Percentiles rank a stretch among this genome's conserved stretches.
Conservation (phyloP, 2,113 vertebrate species). For the Todiramphus chloris region DNA sequence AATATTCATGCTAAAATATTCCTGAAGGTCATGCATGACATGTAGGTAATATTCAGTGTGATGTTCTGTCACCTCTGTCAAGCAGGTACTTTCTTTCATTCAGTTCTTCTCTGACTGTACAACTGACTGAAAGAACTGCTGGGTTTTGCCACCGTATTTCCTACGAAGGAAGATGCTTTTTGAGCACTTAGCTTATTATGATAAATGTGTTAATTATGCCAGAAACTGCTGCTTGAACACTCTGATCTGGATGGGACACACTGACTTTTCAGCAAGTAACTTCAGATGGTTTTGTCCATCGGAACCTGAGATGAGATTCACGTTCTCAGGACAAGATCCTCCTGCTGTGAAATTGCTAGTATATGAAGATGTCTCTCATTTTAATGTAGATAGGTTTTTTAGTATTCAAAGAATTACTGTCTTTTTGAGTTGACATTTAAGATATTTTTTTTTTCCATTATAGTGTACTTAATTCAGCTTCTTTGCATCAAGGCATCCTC, state of each 20-base stretch:
- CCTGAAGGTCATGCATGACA: not conserved
- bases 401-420: not conserved
- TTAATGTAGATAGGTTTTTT: not conserved
- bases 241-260: not conserved
- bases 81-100: not conserved
- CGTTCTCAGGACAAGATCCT: not conserved
- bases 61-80: not conserved
- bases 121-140: not conserved
- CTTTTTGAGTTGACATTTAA: not conserved
- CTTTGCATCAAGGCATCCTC: not conserved
- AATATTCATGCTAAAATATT: not conserved
- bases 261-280: not conserved
- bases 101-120: not conserved
- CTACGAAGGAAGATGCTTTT: not conserved
- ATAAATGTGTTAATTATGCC: not conserved
- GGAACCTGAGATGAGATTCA: not conserved
- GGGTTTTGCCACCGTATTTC: not conserved
- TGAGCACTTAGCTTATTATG: not conserved
- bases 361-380: not conserved
- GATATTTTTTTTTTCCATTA: not conserved
- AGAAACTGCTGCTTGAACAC: not conserved
- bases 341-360: not conserved
- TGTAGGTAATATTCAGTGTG: not conserved
- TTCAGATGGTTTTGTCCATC: not conserved
- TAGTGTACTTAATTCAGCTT: not conserved